Evolutionary conservation across 2,113 vertebrate species (phyloP), one percentile per base, ranked within the genome.

Genomic region (Mormyrus iriodes): DNA sequence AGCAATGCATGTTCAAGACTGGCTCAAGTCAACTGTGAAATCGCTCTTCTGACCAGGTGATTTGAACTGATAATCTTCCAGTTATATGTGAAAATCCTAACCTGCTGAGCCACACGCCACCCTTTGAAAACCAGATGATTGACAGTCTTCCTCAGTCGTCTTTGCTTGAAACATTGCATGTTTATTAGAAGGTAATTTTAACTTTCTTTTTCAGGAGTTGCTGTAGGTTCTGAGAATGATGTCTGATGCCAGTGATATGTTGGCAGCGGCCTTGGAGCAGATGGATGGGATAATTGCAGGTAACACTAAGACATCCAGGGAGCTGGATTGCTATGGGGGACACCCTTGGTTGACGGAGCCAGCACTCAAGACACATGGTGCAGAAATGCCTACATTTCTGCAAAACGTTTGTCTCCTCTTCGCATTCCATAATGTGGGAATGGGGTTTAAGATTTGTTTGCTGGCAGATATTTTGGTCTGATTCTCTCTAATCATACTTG

Each of bases 211-310:
- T 9, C 84, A 95, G 94, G 88, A 90, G 91, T 48, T 49, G 73
- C 73, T 83, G 89, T 88, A 92, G 92, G 19, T 55, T 49, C 49
- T 92, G 84, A 98, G 96, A 92, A 99, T 99, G 98, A 99, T 99
- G 98, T 97, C 96, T 49, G 98, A 99, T 93, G 98, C 98, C 91
- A 99, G 98, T 91, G 98, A 99, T 91, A 99, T 99, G 98, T 94
- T 99, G 93, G 98, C 98, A 24, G 98, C 98, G 0, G 98, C 98
- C 49, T 91, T 99, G 95, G 98, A 99, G 94, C 98, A 99, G 95
- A 99, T 99, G 98, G 98, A 99, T 83, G 98, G 98, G n/a, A 99
- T 99, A 86, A 99, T 99, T 91, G 98, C 98, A 96, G 98, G 98
- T 99, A 93, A 92, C 44, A 3, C 42, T n/a, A 7, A 85, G 44